Evolutionary conservation across 2,113 vertebrate genomes (phyloP).

Genomic region (Conger conger): DNA sequence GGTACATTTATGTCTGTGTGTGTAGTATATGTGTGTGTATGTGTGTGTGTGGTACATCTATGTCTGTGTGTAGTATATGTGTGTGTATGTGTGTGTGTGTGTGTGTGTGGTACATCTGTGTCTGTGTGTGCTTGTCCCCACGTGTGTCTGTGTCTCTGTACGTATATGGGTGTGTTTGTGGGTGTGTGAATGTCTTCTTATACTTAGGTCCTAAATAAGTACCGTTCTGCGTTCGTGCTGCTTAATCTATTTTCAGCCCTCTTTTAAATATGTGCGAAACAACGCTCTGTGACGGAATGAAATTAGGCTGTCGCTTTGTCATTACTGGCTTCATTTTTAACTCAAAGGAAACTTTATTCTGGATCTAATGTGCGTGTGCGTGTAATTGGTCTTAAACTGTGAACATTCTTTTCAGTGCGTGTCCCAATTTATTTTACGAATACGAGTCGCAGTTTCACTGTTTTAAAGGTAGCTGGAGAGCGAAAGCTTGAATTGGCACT

Average conservation of each 20-base stretch:
- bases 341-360: conserved; percentile 39
- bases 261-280: background rate
- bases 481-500: background rate
- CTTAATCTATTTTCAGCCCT: background rate
- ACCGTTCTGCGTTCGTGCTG: background rate
- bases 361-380: background rate
- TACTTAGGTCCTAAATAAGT: background rate
- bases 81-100: background rate
- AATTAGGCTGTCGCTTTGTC: conserved; percentile 45
- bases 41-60: background rate
- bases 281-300: conserved; percentile 1
- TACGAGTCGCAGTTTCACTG: conserved; percentile 15
- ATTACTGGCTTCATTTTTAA: conserved; percentile 44
- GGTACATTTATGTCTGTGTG: background rate
- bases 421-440: conserved; percentile 6
- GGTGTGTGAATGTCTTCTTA: background rate
- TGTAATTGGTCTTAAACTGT: background rate
- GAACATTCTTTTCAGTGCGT: conserved; percentile 17
- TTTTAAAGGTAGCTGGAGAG: conserved; percentile 3
- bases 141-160: conserved; percentile 7
- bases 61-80: background rate
- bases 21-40: background rate
- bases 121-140: background rate
- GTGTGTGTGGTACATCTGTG: background rate
- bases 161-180: conserved; percentile 30